Evolutionary conservation across 1,140 invertebrate species (phyloP).

Genomic region (Drosophila busckii): DNA sequence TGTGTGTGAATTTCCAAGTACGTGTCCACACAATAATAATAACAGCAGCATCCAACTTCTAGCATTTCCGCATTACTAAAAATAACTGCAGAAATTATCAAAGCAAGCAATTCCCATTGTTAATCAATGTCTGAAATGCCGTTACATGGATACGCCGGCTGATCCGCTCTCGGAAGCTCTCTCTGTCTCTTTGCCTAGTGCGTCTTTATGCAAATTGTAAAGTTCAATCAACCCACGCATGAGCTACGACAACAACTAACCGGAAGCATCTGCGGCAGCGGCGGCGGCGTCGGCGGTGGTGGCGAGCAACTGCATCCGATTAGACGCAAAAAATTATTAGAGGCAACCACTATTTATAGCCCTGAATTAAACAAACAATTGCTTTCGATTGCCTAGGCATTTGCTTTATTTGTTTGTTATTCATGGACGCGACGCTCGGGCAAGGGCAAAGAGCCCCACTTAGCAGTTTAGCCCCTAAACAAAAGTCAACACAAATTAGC

Average conservation of each 20-base stretch:
- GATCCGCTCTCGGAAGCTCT: not conserved
- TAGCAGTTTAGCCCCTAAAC: constrained; percentile 36
- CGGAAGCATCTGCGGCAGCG: constrained; percentile 62
- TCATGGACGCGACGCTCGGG: constrained; percentile 29
- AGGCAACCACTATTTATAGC: constrained; percentile 47
- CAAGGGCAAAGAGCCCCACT: constrained; percentile 41
- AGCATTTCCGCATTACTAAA: not conserved
- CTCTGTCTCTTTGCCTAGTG: constrained; percentile 17
- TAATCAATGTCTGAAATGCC: no score
- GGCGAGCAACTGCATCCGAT: constrained; percentile 45
- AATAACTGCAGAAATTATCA: not conserved
- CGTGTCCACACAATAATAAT: no score
- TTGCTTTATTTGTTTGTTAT: no score
- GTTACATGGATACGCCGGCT: no score
- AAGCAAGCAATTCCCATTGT: no score
- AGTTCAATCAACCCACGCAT: constrained; percentile 55
- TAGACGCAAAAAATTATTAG: constrained; percentile 63
- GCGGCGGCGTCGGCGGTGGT: no score
- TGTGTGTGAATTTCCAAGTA: no score
- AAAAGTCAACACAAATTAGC: constrained; percentile 64
- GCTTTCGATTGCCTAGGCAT: constrained; percentile 40
- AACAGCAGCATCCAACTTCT: no score
- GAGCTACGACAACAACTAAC: constrained; percentile 35
- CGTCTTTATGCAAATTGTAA: constrained; percentile 21
- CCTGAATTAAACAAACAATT: constrained; percentile 59